Conservation (phyloP, 2,797 vertebrate species). For the Girardinus metallicus region DNA sequence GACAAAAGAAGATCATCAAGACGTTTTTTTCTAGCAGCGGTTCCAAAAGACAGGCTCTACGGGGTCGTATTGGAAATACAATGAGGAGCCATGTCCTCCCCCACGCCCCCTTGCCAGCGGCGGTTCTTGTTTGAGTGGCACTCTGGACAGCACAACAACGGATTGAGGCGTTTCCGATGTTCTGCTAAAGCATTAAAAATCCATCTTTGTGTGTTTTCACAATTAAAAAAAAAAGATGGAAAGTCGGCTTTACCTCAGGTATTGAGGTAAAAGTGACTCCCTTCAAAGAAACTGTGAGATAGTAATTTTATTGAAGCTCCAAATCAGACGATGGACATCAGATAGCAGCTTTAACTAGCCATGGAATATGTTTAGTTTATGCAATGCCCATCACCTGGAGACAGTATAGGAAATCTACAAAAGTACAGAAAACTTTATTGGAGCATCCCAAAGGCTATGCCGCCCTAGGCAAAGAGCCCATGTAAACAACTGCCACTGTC, state of each 20-base stretch:
- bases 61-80: background rate
- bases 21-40: background rate
- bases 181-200: background rate
- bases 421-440: background rate
- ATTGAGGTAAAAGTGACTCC: background rate
- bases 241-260: background rate
- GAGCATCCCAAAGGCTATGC: background rate
- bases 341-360: background rate
- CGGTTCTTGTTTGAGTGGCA: background rate
- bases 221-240: background rate
- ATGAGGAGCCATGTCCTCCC: background rate
- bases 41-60: background rate
- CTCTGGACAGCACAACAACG: background rate
- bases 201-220: background rate
- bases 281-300: background rate
- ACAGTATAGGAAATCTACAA: background rate
- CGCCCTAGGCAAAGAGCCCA: background rate
- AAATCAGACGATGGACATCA: background rate
- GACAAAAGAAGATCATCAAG: constrained; percentile 1
- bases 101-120: background rate
- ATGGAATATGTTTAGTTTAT: background rate
- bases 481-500: background rate
- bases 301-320: background rate
- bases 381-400: background rate
- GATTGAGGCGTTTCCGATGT: background rate